A percentile compares a stretch with the other conserved stretches of the same genome.
Evolutionary conservation across 2,888 invertebrate species (phyloP).

Genomic region (Orthosia cruda): DNA sequence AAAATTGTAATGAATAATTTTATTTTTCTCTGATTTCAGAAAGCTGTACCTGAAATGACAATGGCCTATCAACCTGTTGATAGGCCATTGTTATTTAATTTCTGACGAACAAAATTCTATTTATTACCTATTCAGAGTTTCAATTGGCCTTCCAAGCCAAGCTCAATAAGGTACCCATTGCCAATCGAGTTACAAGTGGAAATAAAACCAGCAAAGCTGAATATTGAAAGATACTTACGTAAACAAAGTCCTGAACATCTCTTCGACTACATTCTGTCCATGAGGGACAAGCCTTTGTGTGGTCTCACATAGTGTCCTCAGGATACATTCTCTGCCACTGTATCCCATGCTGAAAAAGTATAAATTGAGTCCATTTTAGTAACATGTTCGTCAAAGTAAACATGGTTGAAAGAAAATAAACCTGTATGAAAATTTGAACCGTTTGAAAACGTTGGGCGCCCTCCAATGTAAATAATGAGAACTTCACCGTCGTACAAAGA

Average conservation of each 20-base stretch:
- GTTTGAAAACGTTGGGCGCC: neutral
- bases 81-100: no score
- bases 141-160: no score
- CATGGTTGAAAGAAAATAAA: neutral
- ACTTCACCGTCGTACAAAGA: neutral
- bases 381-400: neutral
- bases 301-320: slow-evolving; percentile 94
- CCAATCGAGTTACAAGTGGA: no score
- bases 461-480: neutral
- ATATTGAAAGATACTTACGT: slow-evolving; percentile 86
- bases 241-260: slow-evolving; percentile 93
- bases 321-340: slow-evolving; percentile 93
- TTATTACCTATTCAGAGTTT: no score
- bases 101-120: no score
- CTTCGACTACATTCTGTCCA: slow-evolving; percentile 92
- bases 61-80: no score
- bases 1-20: no score
- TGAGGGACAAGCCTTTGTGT: slow-evolving; percentile 91
- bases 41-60: no score
- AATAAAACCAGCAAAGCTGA: no score
- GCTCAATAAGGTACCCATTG: no score
- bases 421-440: neutral
- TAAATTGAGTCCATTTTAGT: neutral
- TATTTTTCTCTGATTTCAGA: no score
- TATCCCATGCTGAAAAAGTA: slow-evolving; percentile 93